Evolutionary conservation across 2,113 vertebrate genomes (phyloP), one percentile per base, ranked within the genome.

Genomic region (Pitta sordida): DNA sequence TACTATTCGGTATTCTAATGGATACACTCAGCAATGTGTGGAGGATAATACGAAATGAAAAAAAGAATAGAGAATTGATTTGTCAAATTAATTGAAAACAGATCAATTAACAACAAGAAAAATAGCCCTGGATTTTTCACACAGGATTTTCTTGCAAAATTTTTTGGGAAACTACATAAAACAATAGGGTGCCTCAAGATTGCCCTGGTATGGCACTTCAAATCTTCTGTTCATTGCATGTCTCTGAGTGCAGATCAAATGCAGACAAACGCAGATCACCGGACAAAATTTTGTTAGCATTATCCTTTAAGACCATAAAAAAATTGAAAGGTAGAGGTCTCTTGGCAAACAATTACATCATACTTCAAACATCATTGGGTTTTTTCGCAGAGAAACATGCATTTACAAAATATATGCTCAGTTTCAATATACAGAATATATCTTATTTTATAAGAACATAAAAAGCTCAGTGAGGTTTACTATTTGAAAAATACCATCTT

Each of bases 141-240:
- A 11, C 6, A 9, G 22, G 46, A 84, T 70, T 69, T 84, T 82
- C 26, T 62, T 75, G 12, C 13, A 29, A 4, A 80, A 79, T 46
- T 3, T 86, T 49, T 10, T 51, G 23, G 20, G 13, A 89, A 68
- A 83, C 9, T 56, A 55, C 17, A 59, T 11, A 48, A 89, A 89
- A 16, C 18, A 56, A 48, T 3, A 60, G 3, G 24, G 11, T 56
- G 26, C 16, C 15, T 55, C 62, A 44, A 16, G 36, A 43, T 34
- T 69, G 12, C 11, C 56, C n/a, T 53, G 44, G 34, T 23, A 37
- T 4, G 14, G 12, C 13, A 56, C 26, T 32, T 71, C 34, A 58
- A 29, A 39, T 20, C 8, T 58, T 24, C 51, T 55, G 4, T 46
- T 81, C 34, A 26, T 73, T 67, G 6, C 0, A 2, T 1, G 1